Conservation (phyloP, 1,140 invertebrate species). For the Brachionus calyciflorus region DNA sequence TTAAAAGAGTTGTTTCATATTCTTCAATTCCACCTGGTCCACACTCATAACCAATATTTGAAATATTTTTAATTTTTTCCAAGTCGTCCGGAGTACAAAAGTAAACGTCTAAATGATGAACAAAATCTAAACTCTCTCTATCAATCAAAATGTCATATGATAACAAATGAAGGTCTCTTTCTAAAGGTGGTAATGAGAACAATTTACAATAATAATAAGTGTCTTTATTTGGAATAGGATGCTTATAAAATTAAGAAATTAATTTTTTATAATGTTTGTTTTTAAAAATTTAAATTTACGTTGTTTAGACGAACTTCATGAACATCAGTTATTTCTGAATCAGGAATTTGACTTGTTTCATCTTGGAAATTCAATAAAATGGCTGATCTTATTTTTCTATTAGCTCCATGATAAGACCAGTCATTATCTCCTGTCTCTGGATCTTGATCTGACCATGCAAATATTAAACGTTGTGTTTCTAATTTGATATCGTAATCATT, state of each 20-base stretch:
- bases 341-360: neutral
- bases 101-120: conserved; percentile 31
- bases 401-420: conserved; percentile 32
- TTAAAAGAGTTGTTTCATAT: neutral
- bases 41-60: neutral
- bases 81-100: neutral
- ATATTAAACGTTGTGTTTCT: conserved; percentile 2
- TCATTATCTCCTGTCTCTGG: neutral
- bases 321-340: conserved; percentile 6
- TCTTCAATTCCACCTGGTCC: neutral
- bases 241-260: conserved; percentile 17
- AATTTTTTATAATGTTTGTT: neutral
- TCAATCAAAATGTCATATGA: conserved; percentile 6
- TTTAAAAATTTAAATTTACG: neutral
- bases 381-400: neutral
- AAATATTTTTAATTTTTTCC: neutral
- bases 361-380: conserved; percentile 20
- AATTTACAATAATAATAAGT: conserved; percentile 31
- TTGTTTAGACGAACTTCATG: neutral
- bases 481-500: conserved; percentile 27
- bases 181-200: neutral
- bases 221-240: neutral
- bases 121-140: neutral
- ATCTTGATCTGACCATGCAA: conserved; percentile 21
- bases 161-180: conserved; percentile 18